phyloP scores from a whole-genome alignment of 2,888 invertebrate species.

The Temnothorax unifasciatus region DNA sequence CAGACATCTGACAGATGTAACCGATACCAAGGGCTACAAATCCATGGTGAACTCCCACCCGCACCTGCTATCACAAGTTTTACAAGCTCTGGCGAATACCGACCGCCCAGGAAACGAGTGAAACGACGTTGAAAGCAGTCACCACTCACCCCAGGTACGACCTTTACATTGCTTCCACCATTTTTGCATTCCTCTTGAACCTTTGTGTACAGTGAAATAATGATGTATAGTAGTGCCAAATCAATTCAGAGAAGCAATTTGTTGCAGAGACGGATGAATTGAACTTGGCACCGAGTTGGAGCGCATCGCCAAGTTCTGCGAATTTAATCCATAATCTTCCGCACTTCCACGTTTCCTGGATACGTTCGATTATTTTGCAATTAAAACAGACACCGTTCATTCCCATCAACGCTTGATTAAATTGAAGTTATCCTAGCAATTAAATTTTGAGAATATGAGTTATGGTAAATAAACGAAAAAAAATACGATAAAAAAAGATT shows the following conservation, averaged over 20 bases:
- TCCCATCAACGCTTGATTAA: slow-evolving; percentile 81
- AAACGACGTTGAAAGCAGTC: no score
- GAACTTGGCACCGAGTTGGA: slow-evolving; percentile 98
- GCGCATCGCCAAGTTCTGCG: slow-evolving; percentile 97
- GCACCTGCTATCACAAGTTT: no score
- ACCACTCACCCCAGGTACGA: no score
- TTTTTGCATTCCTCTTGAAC: no score
- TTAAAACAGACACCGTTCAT: slow-evolving; percentile 94
- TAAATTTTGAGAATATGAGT: slow-evolving; percentile 61
- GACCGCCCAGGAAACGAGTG: no score
- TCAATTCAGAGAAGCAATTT: slow-evolving; percentile 96
- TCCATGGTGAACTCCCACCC: no score
- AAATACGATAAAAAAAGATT: slow-evolving; percentile 41
- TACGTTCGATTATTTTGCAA: slow-evolving; percentile 98
- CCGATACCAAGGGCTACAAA: no score
- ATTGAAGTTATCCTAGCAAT: slow-evolving; percentile 50
- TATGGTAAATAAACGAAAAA: slow-evolving; percentile 34
- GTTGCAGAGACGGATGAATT: slow-evolving; percentile 93
- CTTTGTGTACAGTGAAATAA: no score
- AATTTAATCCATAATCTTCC: slow-evolving; percentile 97
- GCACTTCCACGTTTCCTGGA: slow-evolving; percentile 95
- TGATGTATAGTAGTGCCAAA: no score
- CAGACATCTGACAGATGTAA: no score
- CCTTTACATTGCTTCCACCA: no score
- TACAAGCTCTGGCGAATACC: no score